Evolutionary conservation across 2,113 vertebrate genomes (phyloP).

Genomic region (Hymenochirus boettgeri): DNA sequence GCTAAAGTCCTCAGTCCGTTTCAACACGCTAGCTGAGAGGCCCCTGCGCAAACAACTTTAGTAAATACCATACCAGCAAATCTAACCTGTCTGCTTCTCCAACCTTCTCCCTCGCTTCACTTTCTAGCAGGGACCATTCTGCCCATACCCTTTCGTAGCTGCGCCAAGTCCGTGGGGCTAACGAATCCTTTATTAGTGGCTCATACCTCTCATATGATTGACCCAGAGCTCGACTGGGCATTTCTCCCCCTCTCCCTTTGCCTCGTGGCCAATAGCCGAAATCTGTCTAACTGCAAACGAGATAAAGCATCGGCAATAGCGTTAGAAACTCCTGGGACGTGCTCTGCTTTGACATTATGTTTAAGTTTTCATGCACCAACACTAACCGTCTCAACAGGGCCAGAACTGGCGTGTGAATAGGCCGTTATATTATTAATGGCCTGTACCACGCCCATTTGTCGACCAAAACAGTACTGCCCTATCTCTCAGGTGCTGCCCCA

Average conservation of each 20-base stretch:
- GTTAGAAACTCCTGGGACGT: not conserved
- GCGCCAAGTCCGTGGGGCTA: not conserved
- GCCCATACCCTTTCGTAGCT: not conserved
- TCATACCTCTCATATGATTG: not conserved
- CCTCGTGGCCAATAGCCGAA: not conserved
- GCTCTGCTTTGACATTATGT: not conserved
- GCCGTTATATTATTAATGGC: not conserved
- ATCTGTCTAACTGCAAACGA: not conserved
- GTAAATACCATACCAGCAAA: too few relatives aligned
- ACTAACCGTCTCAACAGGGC: not conserved
- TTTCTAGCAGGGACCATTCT: not conserved
- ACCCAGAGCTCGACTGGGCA: not conserved
- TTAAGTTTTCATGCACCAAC: not conserved
- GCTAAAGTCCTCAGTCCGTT: not conserved
- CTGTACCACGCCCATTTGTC: not conserved
- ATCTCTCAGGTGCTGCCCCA: not conserved
- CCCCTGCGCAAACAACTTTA: too few relatives aligned
- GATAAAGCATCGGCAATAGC: not conserved
- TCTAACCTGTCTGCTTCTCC: too few relatives aligned
- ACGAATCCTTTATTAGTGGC: not conserved
- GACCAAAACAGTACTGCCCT: too few relatives aligned
- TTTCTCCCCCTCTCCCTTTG: not conserved
- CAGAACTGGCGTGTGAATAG: not conserved
- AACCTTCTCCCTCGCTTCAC: too few relatives aligned
- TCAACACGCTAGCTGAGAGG: not conserved